Base-by-base conservation (phyloP, 2,888 invertebrate genomes). In the Drosophila borealis region DNA sequence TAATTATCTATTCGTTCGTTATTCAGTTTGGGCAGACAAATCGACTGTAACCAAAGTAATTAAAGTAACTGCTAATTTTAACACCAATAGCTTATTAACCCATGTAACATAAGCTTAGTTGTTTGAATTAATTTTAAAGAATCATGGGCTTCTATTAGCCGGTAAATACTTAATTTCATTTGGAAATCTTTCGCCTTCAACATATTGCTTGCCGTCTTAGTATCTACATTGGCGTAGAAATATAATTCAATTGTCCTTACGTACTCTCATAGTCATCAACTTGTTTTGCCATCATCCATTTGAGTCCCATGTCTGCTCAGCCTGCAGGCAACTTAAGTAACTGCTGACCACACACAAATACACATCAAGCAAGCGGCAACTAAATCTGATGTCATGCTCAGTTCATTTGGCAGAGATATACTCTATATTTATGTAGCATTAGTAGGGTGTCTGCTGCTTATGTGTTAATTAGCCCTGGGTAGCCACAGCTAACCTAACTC, bases 391-490 rank as follows among this genome's bases (percentile, higher is more conserved):
- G 49, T 39, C 49, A 59, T 19, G 33, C 53, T 45, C 25, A 56
- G 49, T 59, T 64, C 44, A 51, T 73, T 81, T 67, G 64, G 44
- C 64, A 57, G 19, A 65, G 53, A 61, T 64, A 79, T 36, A 9
- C 4, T 14, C 5, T n/a, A 17, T 10, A 6, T 49, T 17, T 33
- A 19, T 50, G 10, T 29, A 14, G 9, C 2, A 9, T 13, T 33
- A 21, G 37, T 0, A 13, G 9, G 29, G 61, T 68, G 65, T 74
- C 79, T 68, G 89, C 61, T 74, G 74, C 74, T 88, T 82, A 83
- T 88, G 87, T 83, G 87, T 77, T 83, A 88, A 88, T 83, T 83
- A 88, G 83, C 77, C 70, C 61, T 60, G 61, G 66, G 50, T 21
- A 63, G 55, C 53, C 63, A 25, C 45, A 62, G 33, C 25, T 6